These are phyloP conservation scores for Pogonophryne albipinna DNA, from an alignment of 2,797 vertebrate species.

Conservation along the genomic window DNA sequence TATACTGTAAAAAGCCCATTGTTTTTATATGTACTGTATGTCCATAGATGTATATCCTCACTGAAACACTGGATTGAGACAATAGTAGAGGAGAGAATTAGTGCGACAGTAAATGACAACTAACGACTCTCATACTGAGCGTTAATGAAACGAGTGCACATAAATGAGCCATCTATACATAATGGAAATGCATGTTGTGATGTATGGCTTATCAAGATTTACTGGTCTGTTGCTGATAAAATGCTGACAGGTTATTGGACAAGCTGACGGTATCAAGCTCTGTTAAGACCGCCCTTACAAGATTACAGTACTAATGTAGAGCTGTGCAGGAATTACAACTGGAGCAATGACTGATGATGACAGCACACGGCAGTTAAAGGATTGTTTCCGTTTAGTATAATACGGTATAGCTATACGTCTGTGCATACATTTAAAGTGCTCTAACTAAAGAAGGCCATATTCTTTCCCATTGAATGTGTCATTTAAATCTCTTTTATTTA, in stretches of 20 bases:
- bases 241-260: not conserved
- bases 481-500: not conserved
- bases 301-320: constrained; percentile 12
- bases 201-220: not conserved
- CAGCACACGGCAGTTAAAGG: not conserved
- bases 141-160: no score
- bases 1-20: not conserved
- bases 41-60: no score
- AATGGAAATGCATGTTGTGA: not conserved
- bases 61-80: no score
- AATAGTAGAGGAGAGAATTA: no score
- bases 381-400: no score
- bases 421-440: not conserved
- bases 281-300: constrained; percentile 13
- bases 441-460: not conserved
- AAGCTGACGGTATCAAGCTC: not conserved
- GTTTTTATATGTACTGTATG: no score
- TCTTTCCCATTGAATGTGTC: no score
- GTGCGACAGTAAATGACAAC: no score
- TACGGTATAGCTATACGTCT: not conserved
- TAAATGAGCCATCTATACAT: not conserved
- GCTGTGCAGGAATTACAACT: constrained; percentile 14
- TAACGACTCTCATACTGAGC: no score
- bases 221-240: constrained; percentile 1
- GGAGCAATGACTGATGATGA: not conserved